Conservation (phyloP, 2,888 invertebrate genomes). For the Pelosia muscerda region DNA sequence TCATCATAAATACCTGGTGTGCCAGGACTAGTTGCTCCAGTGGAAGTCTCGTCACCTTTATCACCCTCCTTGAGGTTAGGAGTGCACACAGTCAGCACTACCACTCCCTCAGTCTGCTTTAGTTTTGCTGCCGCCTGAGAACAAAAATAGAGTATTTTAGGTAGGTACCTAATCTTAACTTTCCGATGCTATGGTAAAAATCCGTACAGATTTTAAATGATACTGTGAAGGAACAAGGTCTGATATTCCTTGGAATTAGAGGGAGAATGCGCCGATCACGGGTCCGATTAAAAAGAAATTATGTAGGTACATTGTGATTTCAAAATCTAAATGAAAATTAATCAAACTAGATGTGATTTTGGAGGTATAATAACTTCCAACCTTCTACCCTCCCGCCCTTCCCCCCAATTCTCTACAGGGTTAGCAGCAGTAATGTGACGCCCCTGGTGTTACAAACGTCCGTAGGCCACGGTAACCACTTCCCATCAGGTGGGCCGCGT, state of each 20-base stretch:
- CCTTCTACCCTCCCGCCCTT: too few relatives aligned
- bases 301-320: too few relatives aligned
- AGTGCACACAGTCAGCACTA: conserved; percentile 93
- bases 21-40: conserved; percentile 50
- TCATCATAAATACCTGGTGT: conserved; percentile 41
- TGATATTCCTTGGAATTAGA: neutral
- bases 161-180: too few relatives aligned
- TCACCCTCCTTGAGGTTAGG: conserved; percentile 91
- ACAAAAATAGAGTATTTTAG: neutral
- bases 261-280: neutral
- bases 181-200: neutral
- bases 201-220: neutral
- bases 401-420: too few relatives aligned
- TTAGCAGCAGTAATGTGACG: too few relatives aligned
- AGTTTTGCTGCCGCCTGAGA: conserved; percentile 92
- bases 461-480: too few relatives aligned
- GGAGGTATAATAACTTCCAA: too few relatives aligned
- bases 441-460: too few relatives aligned
- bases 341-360: too few relatives aligned
- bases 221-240: neutral
- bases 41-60: conserved; percentile 59
- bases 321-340: too few relatives aligned
- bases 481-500: too few relatives aligned
- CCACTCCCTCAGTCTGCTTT: conserved; percentile 95
- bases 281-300: neutral